Base-by-base conservation (phyloP, 2,113 vertebrate species). In the Apaloderma vittatum region DNA sequence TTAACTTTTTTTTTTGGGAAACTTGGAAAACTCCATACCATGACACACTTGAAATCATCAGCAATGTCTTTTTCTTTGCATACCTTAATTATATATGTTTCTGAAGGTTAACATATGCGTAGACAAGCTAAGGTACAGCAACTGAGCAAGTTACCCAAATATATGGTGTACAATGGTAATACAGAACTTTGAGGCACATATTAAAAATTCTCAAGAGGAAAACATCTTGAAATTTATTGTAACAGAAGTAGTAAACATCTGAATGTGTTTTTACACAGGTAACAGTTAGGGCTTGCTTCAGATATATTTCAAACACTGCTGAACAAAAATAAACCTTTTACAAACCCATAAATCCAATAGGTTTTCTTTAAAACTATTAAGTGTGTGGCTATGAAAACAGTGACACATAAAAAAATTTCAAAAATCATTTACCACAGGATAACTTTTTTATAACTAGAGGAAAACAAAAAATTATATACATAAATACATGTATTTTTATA, bases 381-480 rank as follows among this genome's bases (percentile, higher is more conserved):
- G 7, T 59, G 74, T 94, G 95, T 95, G 91, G 79, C 77, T 95
- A 88, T 45, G 95, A 97, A 96, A 97, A 97, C 61, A 97, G 71
- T 77, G 19, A 92, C 82, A 93, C 84, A 93, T 54, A 87, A 97
- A 97, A 97, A 96, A 66, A 49, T 18, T 67, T 77, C 67, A 93
- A 95, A 98, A 98, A 95, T 94, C 89, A 95, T 96, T 93, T 97
- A 97, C 76, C 79, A 87, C 77, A 97, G n/a, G 20, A 75, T 93
- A 97, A 93, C 54, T 83, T 94, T 97, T 96, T 96, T 92, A 86
- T 94, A 93, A 91, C 93, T 86, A 88, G 77, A 97, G 83, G 89
- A 97, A 95, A 95, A 95, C 77, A 94, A 92, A 97, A 94, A 90
- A 91, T 91, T 97, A 96, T 97, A 83, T 96, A 97, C 85, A 97